These are phyloP conservation scores for Epinotia nisella DNA, from an alignment of 2,888 invertebrate genomes.

Conservation along the genomic window DNA sequence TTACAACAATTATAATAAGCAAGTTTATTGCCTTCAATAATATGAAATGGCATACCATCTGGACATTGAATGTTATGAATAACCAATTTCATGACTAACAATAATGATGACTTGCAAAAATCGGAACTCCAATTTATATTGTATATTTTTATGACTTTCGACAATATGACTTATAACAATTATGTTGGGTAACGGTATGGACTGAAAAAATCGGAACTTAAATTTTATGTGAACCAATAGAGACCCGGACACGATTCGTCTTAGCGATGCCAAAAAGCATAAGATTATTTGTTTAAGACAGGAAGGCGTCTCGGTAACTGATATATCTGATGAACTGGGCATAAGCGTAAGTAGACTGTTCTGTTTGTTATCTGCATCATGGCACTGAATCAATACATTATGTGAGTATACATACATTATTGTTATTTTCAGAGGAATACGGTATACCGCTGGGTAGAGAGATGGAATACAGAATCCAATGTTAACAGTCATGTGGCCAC, in stretches of 20 bases:
- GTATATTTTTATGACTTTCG: too few species aligned
- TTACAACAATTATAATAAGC: too few species aligned
- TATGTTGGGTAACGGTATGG: too few species aligned
- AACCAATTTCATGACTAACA: too few species aligned
- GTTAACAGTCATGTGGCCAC: slow-evolving; percentile 14
- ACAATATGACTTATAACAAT: too few species aligned
- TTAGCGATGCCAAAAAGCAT: background rate
- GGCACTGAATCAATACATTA: background rate
- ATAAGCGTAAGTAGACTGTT: background rate
- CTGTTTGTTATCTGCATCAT: slow-evolving; percentile 9
- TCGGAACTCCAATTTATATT: too few species aligned
- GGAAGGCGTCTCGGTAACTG: background rate
- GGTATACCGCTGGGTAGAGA: slow-evolving; percentile 12
- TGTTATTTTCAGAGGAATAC: slow-evolving; percentile 22
- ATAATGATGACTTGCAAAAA: too few species aligned
- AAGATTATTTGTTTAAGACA: background rate
- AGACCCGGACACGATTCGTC: slow-evolving; percentile 4
- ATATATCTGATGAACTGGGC: slow-evolving; percentile 7
- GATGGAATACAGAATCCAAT: slow-evolving; percentile 9
- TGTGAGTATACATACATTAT: slow-evolving; percentile 15
- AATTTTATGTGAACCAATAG: too few species aligned
- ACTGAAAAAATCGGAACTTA: too few species aligned
- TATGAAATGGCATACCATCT: too few species aligned
- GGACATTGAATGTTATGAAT: too few species aligned
- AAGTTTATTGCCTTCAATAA: too few species aligned